Evolutionary conservation across 2,888 invertebrate genomes (phyloP), one percentile per base, ranked within the genome.

Genomic region (Epinotia brunnichana): DNA sequence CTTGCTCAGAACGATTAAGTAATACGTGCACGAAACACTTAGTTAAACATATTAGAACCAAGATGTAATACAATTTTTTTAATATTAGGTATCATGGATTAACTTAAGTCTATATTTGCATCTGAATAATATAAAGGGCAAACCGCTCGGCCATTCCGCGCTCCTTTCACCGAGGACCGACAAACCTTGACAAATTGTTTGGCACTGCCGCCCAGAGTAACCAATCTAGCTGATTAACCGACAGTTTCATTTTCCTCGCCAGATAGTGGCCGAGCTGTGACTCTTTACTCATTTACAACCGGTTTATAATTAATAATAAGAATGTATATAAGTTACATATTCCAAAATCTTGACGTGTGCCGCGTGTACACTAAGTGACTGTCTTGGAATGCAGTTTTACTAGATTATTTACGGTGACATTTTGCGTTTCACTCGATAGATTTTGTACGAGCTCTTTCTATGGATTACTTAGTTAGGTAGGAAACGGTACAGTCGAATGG

Each of bases 141-240:
- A 59, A 9, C 7, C n/a, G 48, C 48, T 48, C 60, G 41, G 53
- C 21, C 48, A 57, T 54, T 48, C n/a, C 13, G 61, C 54, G 67
- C 62, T 62, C 72, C 72, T 72, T 72, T 72, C 72, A 72, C 72
- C 54, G 56, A 21, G 62, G 41, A 29, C 41, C 59, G 51, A 59
- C 41, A 62, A 68, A 62, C 72, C 68, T 72, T 72, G 72, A 57
- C 56, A 68, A 68, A 66, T 29, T 61, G 35, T 68, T 48, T 48
- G 19, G 29, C 41, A 64, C 41, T 66, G 17, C 71, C 70, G 51
- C 69, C 51, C 57, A 17, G 57, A 57, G 48, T 48, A 48, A 61
- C 24, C 57, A 57, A 57, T 63, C n/a, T 29, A 53, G 54, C 35
- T 39, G 54, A 59, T 51, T 66, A 17, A 48, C 48, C 13, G 63